Conservation (phyloP, 2,888 invertebrate species). For the Drosophila peninsularis region DNA sequence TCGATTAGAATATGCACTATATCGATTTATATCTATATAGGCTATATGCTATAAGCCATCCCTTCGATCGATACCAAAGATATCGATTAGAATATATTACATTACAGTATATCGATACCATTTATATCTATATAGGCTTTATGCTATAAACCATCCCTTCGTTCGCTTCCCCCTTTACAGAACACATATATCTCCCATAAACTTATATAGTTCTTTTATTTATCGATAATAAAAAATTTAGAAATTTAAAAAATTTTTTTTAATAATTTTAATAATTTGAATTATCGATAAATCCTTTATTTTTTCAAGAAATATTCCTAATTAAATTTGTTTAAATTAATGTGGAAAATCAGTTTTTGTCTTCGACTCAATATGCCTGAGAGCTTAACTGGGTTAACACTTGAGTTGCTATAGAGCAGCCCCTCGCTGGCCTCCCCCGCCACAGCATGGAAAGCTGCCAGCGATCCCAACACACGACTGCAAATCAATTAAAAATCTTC, state of each 20-base stretch:
- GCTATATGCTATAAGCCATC: too few relatives aligned
- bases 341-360: background rate
- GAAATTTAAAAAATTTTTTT: too few relatives aligned
- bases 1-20: too few relatives aligned
- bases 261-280: background rate
- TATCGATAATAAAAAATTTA: too few relatives aligned
- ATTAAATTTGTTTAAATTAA: background rate
- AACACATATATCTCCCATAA: too few relatives aligned
- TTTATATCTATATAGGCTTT: too few relatives aligned
- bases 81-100: too few relatives aligned
- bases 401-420: slow-evolving; percentile 3
- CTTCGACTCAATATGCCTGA: background rate
- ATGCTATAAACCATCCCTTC: too few relatives aligned
- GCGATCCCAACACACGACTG: slow-evolving; percentile 16
- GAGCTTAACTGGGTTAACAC: slow-evolving; percentile 42
- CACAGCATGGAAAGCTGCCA: slow-evolving; percentile 21
- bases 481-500: slow-evolving; percentile 58
- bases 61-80: too few relatives aligned
- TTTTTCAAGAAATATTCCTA: background rate
- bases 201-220: background rate
- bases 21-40: too few relatives aligned
- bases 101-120: too few relatives aligned
- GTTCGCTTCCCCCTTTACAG: too few relatives aligned
- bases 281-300: background rate
- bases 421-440: background rate